Percentiles rank a stretch among this genome's conserved stretches.
phyloP scores from a whole-genome alignment of 1,140 invertebrate genomes.

The Sycophaga agraensis region DNA sequence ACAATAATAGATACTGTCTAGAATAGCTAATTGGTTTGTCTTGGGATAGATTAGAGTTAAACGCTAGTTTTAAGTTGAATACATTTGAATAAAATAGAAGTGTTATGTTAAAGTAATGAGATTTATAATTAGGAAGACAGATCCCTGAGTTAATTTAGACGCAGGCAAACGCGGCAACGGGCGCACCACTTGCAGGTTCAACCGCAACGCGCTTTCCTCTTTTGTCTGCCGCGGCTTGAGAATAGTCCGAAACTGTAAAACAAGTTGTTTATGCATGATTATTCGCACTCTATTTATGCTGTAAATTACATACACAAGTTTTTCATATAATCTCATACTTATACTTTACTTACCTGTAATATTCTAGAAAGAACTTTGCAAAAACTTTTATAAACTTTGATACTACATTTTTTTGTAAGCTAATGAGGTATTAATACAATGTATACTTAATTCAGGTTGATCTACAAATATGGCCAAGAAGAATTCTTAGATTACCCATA shows the following conservation, averaged over 20 bases:
- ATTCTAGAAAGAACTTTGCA: background rate
- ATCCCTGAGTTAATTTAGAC: conserved; percentile 26
- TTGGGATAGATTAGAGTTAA: too few species aligned
- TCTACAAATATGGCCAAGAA: too few species aligned
- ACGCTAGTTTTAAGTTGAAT: too few species aligned
- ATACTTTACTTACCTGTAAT: too few species aligned
- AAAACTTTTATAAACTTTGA: conserved; percentile 3
- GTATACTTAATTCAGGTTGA: too few species aligned
- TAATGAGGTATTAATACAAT: too few species aligned
- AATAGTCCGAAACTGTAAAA: conserved; percentile 23
- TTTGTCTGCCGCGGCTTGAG: background rate
- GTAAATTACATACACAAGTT: conserved; percentile 17
- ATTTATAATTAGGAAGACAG: conserved; percentile 28
- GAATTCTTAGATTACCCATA: too few species aligned
- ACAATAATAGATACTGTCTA: too few species aligned
- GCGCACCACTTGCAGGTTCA: background rate
- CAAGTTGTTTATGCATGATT: conserved; percentile 29
- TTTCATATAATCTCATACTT: too few species aligned
- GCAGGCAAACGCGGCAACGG: background rate
- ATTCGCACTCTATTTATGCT: conserved; percentile 10
- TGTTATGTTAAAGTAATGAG: conserved; percentile 1
- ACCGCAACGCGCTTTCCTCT: conserved; percentile 13
- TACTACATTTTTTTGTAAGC: too few species aligned
- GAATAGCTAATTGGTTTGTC: too few species aligned
- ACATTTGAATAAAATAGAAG: background rate